Evolutionary conservation across 2,113 vertebrate genomes (phyloP), one percentile per base, ranked within the genome.

Genomic region (Brachyistius frenatus): DNA sequence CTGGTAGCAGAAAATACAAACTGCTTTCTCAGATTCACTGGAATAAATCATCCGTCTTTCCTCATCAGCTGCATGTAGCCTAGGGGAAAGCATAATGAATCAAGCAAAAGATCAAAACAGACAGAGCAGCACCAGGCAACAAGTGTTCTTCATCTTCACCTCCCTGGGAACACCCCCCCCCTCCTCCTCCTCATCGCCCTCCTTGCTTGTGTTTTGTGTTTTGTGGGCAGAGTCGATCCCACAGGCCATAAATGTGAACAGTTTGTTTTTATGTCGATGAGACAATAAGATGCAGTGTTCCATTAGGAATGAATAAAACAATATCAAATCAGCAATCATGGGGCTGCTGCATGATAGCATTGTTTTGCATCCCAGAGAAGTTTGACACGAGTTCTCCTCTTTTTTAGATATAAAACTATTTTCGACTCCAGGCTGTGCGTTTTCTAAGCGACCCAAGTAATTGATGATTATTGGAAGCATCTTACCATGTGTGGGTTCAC

Each of bases 41-140:
- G 35, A 8, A 8, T 63, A 2, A 61, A 56, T 41, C 33, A 57
- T 16, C 16, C 4, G 16, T 49, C 5, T 57, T 33, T 66, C 16
- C 63, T 71, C 39, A 7, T 35, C 32, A 41, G 47, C 32, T 69
- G 32, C 33, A 46, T 69, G 30, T 23, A 36, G 58, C 50, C 33
- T 4, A 15, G 5, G 39, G 41, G 37, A 35, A 14, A 36, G 13
- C 44, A 63, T 32, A 41, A 66, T 65, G 31, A 73, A 58, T 58
- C 7, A 60, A 41, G 53, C 56, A 52, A 33, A 64, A 65, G 15
- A 73, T 72, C 14, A 32, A 37, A 53, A 50, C 13, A 31, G 33
- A 55, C 57, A 61, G 55, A 75, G 15, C 71, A 65, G 50, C 61
- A 65, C 9, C 58, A 69, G 46, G 30, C 80, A 58, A 67, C 39